Evolutionary conservation across 2,113 vertebrate genomes (phyloP).

Genomic region (Climacteris rufus): DNA sequence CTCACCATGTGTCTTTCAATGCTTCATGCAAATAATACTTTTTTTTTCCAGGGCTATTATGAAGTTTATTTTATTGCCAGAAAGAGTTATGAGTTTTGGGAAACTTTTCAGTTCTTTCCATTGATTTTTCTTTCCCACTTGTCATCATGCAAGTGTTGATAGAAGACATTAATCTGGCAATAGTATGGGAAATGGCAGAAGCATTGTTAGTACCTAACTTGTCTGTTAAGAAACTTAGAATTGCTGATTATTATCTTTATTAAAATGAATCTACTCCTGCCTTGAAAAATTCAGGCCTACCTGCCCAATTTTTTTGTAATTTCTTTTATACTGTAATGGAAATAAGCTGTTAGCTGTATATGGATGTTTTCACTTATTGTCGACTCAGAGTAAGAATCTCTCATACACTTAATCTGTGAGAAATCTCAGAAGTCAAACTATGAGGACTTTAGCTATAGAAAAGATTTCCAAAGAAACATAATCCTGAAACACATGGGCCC

Average conservation of each 20-base stretch:
- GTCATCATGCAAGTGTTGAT: neutral
- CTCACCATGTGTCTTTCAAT: neutral
- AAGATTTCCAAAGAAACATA: conserved; percentile 14
- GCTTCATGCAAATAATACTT: neutral
- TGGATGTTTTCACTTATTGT: neutral
- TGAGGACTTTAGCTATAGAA: neutral
- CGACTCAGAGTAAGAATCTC: neutral
- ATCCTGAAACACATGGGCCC: neutral
- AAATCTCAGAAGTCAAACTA: neutral
- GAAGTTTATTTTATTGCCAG: neutral
- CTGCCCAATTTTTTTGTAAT: neutral
- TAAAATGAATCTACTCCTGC: neutral
- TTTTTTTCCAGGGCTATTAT: neutral
- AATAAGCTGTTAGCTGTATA: neutral
- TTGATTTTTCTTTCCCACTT: neutral
- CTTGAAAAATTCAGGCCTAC: neutral
- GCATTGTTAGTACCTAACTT: neutral
- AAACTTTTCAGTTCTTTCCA: neutral
- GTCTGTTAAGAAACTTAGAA: neutral
- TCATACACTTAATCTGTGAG: neutral
- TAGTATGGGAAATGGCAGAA: neutral
- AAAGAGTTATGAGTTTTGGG: neutral
- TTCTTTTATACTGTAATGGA: neutral
- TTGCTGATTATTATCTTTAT: neutral
- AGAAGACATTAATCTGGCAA: neutral